Percentiles rank a stretch among this genome's conserved stretches.
phyloP scores from a whole-genome alignment of 1,140 invertebrate species.

The Papilio machaon region DNA sequence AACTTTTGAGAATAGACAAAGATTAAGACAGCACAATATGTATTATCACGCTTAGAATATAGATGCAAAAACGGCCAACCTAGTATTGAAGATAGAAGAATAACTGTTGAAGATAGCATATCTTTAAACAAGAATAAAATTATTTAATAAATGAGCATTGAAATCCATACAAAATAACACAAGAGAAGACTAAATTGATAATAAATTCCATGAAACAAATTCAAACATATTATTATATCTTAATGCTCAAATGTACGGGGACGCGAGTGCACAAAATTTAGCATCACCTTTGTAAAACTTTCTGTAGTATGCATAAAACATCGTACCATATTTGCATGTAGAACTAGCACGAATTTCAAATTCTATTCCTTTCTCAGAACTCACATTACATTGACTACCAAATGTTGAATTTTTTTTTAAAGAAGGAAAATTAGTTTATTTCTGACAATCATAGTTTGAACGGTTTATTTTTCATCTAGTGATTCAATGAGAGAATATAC shows the following conservation, averaged over 20 bases:
- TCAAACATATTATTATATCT: conserved; percentile 10
- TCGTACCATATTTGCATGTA: conserved; percentile 9
- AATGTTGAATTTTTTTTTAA: neutral
- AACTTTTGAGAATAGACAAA: no score
- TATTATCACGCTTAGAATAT: no score
- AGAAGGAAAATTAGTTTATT: neutral
- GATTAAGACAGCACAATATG: no score
- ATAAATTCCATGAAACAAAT: conserved; percentile 7
- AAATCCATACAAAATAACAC: neutral
- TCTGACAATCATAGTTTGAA: neutral
- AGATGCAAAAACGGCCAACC: no score
- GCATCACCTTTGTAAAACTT: conserved; percentile 26
- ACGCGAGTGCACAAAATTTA: conserved; percentile 14
- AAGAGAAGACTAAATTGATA: neutral
- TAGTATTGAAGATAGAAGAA: no score
- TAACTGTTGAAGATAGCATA: no score
- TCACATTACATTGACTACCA: neutral
- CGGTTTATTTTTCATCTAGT: no score
- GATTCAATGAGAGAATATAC: no score
- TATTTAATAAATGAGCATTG: conserved; percentile 15
- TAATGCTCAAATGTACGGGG: conserved; percentile 8
- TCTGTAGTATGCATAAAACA: conserved; percentile 21
- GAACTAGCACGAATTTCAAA: conserved; percentile 4
- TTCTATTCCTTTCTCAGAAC: neutral
- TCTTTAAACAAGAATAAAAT: no score